These are phyloP conservation scores for Nematolebias whitei DNA, from an alignment of 2,113 vertebrate species.

Conservation along the genomic window DNA sequence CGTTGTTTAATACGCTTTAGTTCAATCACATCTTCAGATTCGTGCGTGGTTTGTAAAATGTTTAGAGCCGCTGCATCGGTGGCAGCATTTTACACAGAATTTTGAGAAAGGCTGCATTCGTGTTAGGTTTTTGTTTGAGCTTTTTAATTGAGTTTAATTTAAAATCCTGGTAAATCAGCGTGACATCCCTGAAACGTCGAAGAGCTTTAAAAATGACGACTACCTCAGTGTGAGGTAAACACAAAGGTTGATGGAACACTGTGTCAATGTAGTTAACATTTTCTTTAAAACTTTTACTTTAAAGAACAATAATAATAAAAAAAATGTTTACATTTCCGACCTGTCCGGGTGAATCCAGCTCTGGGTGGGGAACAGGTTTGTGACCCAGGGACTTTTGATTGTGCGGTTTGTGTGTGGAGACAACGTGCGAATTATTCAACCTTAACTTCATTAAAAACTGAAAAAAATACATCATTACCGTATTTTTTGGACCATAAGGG, in stretches of 20 bases:
- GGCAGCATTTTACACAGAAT: too few relatives aligned
- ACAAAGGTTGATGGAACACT: slow-evolving; percentile 15
- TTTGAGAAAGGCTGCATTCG: too few relatives aligned
- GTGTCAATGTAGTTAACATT: slow-evolving; percentile 12
- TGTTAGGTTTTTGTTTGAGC: too few relatives aligned
- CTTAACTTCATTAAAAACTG: slow-evolving; percentile 34
- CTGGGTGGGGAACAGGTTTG: slow-evolving; percentile 27
- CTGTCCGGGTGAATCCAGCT: slow-evolving; percentile 4
- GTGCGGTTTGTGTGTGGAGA: slow-evolving; percentile 43
- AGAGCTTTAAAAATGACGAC: slow-evolving; percentile 17
- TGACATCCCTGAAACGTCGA: slow-evolving; percentile 7
- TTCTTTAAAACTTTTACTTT: background rate
- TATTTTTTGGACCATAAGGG: too few relatives aligned
- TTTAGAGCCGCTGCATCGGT: too few relatives aligned
- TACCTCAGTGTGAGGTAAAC: slow-evolving; percentile 28
- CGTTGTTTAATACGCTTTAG: too few relatives aligned
- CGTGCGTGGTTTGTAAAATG: too few relatives aligned
- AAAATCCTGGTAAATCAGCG: too few relatives aligned
- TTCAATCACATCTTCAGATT: too few relatives aligned
- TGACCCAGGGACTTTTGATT: slow-evolving; percentile 39
- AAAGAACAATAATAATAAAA: background rate
- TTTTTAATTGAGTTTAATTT: too few relatives aligned
- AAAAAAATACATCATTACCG: too few relatives aligned
- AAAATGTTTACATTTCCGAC: slow-evolving; percentile 54
- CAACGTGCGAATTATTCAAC: slow-evolving; percentile 36